Evolutionary conservation across 2,797 vertebrate genomes (phyloP).

Genomic region (Paratrypauchen microcephalus): DNA sequence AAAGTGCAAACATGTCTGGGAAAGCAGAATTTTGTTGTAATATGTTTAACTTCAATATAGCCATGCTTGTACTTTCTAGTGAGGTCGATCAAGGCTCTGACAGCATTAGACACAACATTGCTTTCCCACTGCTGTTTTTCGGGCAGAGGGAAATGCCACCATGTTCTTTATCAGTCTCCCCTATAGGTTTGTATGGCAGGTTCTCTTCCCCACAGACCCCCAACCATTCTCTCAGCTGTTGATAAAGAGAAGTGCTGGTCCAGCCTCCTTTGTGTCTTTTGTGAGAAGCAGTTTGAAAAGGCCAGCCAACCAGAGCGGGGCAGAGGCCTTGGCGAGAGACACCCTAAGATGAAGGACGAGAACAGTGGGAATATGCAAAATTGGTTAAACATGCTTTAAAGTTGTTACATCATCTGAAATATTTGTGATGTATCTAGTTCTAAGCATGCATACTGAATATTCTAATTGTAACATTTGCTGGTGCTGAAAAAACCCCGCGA

Average conservation of each 20-base stretch:
- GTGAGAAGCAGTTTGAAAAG: conserved; percentile 65
- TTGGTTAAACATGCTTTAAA: neutral
- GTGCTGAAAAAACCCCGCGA: no score
- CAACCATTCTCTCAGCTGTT: conserved; percentile 30
- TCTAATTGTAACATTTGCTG: neutral
- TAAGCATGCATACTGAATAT: neutral
- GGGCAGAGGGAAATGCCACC: neutral
- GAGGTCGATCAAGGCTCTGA: conserved; percentile 2
- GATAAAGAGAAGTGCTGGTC: conserved; percentile 30
- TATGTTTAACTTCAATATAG: neutral
- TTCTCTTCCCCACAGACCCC: conserved; percentile 5
- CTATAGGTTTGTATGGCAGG: conserved; percentile 13
- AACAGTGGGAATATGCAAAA: neutral
- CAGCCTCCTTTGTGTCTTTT: conserved; percentile 70
- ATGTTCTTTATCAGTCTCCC: conserved; percentile 6
- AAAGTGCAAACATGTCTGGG: neutral
- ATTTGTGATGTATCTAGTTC: neutral
- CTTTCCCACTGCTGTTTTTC: neutral
- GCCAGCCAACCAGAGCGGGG: conserved; percentile 50
- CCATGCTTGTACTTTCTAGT: neutral
- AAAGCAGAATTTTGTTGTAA: neutral
- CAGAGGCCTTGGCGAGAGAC: conserved; percentile 14
- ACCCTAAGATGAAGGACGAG: neutral
- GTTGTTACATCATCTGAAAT: neutral
- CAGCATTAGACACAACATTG: conserved; percentile 4